Evolutionary conservation across 2,797 vertebrate genomes (phyloP).

Genomic region (Cossypha dichroa): DNA sequence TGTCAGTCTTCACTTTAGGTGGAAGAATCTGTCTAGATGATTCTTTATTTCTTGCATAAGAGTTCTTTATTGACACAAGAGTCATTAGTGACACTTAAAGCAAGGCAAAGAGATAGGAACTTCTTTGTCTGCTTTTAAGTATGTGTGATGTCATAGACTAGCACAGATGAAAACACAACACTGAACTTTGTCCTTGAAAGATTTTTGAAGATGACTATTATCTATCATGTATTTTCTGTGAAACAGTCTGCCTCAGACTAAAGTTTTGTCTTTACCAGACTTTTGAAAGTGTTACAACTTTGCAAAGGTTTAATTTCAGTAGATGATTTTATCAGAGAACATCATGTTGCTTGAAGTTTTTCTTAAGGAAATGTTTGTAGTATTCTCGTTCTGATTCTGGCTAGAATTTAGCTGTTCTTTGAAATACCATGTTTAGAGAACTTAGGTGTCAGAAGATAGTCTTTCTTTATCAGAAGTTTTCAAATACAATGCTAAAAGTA

Average conservation of each 20-base stretch:
- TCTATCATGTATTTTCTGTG: neutral
- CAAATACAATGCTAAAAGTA: neutral
- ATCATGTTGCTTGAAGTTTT: neutral
- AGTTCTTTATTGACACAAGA: neutral
- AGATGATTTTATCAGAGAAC: neutral
- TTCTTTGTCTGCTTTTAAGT: neutral
- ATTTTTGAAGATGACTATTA: neutral
- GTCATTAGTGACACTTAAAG: neutral
- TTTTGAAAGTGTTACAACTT: neutral
- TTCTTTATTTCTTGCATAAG: neutral
- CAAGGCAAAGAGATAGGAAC: neutral
- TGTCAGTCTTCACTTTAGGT: neutral
- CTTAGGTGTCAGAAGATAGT: neutral
- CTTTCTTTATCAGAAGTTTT: neutral
- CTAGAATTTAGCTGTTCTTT: neutral
- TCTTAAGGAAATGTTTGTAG: neutral
- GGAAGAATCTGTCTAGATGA: neutral
- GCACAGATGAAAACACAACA: neutral
- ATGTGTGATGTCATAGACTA: neutral
- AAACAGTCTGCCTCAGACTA: neutral
- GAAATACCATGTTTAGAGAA: neutral
- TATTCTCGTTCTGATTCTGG: neutral
- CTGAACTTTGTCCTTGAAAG: conserved; percentile 34
- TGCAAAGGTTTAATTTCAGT: neutral
- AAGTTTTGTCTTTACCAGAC: neutral